These are phyloP conservation scores for Cryptophagus acutangulus DNA, from an alignment of 2,888 invertebrate species.

Conservation along the genomic window DNA sequence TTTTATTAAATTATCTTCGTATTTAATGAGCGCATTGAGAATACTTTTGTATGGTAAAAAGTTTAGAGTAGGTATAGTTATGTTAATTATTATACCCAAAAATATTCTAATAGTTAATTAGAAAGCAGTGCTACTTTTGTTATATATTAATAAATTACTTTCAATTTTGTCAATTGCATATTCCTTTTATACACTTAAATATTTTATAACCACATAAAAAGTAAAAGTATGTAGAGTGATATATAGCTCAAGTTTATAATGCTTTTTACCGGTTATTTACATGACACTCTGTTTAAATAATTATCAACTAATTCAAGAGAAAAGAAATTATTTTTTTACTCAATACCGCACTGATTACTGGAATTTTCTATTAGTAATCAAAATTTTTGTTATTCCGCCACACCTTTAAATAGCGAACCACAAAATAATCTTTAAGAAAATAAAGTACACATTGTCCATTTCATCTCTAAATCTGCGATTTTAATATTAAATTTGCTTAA, in stretches of 20 bases:
- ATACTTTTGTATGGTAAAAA: not conserved
- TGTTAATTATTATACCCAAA: not conserved
- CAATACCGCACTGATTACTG: too few relatives aligned
- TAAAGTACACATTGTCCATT: too few relatives aligned
- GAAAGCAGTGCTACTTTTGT: slow-evolving; percentile 21
- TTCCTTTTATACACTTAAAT: not conserved
- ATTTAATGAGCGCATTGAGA: not conserved
- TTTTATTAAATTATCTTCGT: not conserved
- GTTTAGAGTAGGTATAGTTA: not conserved
- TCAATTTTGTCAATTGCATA: slow-evolving; percentile 18
- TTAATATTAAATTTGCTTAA: too few relatives aligned
- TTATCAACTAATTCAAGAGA: too few relatives aligned
- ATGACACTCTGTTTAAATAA: not conserved
- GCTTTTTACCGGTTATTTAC: slow-evolving; percentile 4
- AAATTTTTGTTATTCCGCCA: too few relatives aligned
- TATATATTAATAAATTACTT: slow-evolving; percentile 18
- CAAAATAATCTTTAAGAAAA: too few relatives aligned
- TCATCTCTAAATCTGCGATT: too few relatives aligned
- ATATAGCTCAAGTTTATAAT: slow-evolving; percentile 5
- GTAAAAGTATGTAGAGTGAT: slow-evolving; percentile 5
- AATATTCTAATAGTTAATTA: slow-evolving; percentile 7
- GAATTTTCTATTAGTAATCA: too few relatives aligned
- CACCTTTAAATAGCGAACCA: too few relatives aligned
- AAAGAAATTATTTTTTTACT: too few relatives aligned
- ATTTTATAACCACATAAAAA: not conserved